Base-by-base conservation (phyloP, 2,888 invertebrate genomes). In the Sinotaia quadrata region DNA sequence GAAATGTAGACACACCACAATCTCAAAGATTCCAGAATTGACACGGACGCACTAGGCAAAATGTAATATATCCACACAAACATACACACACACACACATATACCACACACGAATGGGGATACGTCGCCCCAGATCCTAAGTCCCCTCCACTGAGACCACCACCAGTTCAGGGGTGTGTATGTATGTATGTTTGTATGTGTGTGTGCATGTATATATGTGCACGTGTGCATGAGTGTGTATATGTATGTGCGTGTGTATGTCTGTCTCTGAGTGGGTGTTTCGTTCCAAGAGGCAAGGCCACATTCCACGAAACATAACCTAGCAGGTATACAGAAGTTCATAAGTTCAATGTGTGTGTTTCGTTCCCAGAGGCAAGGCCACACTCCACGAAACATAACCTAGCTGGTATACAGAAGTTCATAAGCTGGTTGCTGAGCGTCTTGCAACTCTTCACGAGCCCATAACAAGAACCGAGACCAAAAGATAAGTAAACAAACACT, bases 211-310 rank as follows among this genome's bases (percentile, higher is more conserved):
- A 24, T 51, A 24, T n/a, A 24, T 51, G 51, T n/a, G 51, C 21
- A 21, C 21, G 51, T 51, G 51, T 51, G 51, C 21, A 24, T 51
- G 51, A n/a, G 51, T 51, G 51, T 51, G 51, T 51, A 24, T 51
- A n/a, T 51, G 51, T 51, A 24, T 51, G 51, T 51, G 51, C 21
- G 51, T n/a, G 51, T n/a, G 51, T 51, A 24, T n/a, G 51, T 51
- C n/a, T 41, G 41, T 41, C 10, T 41, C 41, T 41, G 51, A n/a
- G 51, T 51, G 51, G 12, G 51, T 51, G 10, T 41, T 10, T 41
- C 10, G 10, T 10, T 41, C 10, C 18, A 15, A 12, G 41, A 12
- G n/a, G n/a, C n/a, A n/a, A n/a, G n/a, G n/a, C n/a, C n/a, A n/a
- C n/a, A n/a, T n/a, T n/a, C n/a, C n/a, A n/a, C n/a, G n/a, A n/a